These are phyloP conservation scores for Dugesia japonica DNA, from an alignment of 2,888 invertebrate species.

Conservation along the genomic window DNA sequence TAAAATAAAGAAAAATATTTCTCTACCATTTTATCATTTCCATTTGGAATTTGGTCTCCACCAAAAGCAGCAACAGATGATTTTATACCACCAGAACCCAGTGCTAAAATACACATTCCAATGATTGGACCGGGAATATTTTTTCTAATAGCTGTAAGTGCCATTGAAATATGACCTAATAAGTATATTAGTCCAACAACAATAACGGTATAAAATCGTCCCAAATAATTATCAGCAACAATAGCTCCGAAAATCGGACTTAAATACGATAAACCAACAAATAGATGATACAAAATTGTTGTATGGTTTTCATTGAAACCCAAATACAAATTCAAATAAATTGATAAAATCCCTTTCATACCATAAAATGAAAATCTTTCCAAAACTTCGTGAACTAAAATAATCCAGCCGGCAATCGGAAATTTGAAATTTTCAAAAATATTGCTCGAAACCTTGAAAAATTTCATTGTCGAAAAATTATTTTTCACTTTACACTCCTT, in stretches of 20 bases:
- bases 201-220: slow-evolving; percentile 29
- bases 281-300: slow-evolving; percentile 72
- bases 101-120: slow-evolving; percentile 61
- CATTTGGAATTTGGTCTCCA: slow-evolving; percentile 68
- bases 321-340: slow-evolving; percentile 69
- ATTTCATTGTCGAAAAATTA: no score
- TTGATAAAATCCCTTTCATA: slow-evolving; percentile 36
- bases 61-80: slow-evolving; percentile 87
- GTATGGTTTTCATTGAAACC: slow-evolving; percentile 59
- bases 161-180: slow-evolving; percentile 29
- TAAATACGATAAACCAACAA: slow-evolving; percentile 73
- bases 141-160: slow-evolving; percentile 26
- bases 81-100: slow-evolving; percentile 85
- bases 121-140: slow-evolving; percentile 51
- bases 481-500: no score
- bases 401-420: slow-evolving; percentile 29
- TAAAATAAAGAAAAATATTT: slow-evolving; percentile 79
- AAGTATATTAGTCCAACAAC: slow-evolving; percentile 32
- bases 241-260: slow-evolving; percentile 77
- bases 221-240: slow-evolving; percentile 70
- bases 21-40: slow-evolving; percentile 60
- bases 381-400: slow-evolving; percentile 37
- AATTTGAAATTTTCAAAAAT: background rate
- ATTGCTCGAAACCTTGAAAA: background rate
- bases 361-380: slow-evolving; percentile 38